A percentile compares a stretch with the other conserved stretches of the same genome.
Conservation (phyloP, 2,888 invertebrate species). For the Gari tellinella region DNA sequence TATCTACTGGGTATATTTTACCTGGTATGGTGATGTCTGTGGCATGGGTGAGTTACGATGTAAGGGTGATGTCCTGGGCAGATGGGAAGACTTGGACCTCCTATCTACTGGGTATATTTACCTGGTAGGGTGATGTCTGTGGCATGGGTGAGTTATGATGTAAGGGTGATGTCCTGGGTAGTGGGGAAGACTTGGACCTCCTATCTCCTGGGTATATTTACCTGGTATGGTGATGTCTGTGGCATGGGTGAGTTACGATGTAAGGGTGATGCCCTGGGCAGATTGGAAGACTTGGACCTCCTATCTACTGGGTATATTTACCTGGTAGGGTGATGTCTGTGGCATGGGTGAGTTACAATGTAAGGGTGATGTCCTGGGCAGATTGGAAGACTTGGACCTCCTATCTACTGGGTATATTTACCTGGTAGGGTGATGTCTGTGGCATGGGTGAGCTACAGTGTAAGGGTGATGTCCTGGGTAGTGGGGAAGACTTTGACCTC, state of each 20-base stretch:
- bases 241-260: conserved; percentile 44
- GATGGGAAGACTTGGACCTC: conserved; percentile 45
- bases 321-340: neutral
- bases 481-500: conserved; percentile 47
- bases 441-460: conserved; percentile 44
- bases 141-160: conserved; percentile 43
- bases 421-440: neutral
- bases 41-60: conserved; percentile 44
- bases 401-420: conserved; percentile 23
- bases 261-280: conserved; percentile 47
- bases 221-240: neutral
- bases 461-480: conserved; percentile 47
- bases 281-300: conserved; percentile 44
- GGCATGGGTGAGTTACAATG: conserved; percentile 44
- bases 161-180: conserved; percentile 47
- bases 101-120: conserved; percentile 23
- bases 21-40: neutral
- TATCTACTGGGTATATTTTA: conserved; percentile 21
- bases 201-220: conserved; percentile 23
- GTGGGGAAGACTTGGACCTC: conserved; percentile 47
- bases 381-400: conserved; percentile 44
- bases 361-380: conserved; percentile 48
- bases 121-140: neutral
- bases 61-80: conserved; percentile 48
- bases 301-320: conserved; percentile 23